Conservation (phyloP, 1,140 invertebrate genomes). For the Conus betulinus region DNA sequence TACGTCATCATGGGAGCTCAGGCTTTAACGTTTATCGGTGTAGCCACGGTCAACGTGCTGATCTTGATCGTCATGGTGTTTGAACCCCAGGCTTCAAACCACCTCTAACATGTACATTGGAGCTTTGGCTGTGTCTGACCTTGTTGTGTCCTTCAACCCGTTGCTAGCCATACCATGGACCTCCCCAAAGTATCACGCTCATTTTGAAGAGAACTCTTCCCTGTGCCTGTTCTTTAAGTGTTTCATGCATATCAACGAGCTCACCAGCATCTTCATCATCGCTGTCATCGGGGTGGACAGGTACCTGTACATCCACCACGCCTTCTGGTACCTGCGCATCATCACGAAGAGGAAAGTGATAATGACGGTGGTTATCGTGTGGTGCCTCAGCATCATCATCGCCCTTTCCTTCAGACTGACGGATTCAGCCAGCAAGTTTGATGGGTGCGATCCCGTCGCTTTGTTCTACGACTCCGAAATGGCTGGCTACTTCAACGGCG, state of each 20-base stretch:
- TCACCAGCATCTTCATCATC: neutral
- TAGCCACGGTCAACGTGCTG: no score
- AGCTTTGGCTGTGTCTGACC: neutral
- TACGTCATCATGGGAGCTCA: no score
- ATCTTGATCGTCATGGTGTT: no score
- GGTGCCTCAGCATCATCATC: neutral
- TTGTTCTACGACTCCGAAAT: neutral
- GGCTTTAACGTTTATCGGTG: no score
- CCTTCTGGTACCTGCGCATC: neutral
- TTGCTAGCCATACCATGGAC: neutral
- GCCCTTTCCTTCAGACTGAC: neutral
- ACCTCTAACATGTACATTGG: neutral
- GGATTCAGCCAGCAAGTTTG: neutral
- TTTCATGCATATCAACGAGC: neutral
- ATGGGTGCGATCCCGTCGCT: neutral
- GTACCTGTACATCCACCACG: neutral
- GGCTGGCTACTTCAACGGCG: neutral
- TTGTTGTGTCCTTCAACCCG: neutral
- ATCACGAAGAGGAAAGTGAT: neutral
- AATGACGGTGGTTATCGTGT: neutral
- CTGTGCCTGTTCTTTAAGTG: constrained; percentile 3
- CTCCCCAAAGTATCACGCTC: neutral
- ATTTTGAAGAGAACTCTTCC: neutral
- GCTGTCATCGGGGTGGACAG: neutral
- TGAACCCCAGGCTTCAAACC: neutral